Base-by-base conservation (phyloP, 1,140 invertebrate species). In the Calliphora vicina region DNA sequence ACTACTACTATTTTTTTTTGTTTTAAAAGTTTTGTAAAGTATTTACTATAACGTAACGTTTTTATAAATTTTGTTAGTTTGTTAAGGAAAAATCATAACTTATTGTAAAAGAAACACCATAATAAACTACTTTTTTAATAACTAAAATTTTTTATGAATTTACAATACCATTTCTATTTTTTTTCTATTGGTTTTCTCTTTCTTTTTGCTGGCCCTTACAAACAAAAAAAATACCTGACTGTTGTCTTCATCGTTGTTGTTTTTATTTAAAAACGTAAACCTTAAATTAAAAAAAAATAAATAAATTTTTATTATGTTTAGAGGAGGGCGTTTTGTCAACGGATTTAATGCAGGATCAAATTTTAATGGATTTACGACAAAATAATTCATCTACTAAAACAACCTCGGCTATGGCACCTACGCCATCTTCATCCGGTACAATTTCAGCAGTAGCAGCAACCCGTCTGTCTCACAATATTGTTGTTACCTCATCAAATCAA, bases 341-440 rank as follows among this genome's bases (percentile, higher is more conserved):
- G 61, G 74, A 78, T 78, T 23, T 78, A 20, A 78, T 78, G 17
- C 74, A 42, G 74, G 74, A 78, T 78, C 74, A 78, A 45, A 45
- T 45, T 78, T 43, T 78, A 23, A 78, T 78, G 74, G 74, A 78
- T 78, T 78, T 78, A 78, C 74, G 74, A 20, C 35, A 45, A 50
- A 43, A 78, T 78, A 78, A 78, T 43, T 45, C 74, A 43, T 29
- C 74, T 43, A 43, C 20, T 3, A 78, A 78, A 78, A 78, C 42
- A 43, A 20, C 25, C 26, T 73, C 35, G 2, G 23, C 74, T 43
- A 25, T 10, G 9, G n/a, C n/a, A 20, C 10, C 9, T 23, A 67
- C 61, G 9, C 8, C n/a, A 10, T 67, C 23, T 6, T 23, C 6
- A 2, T 20, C 23, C 3, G 20, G n/a, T 5, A 20, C 4, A 10